Conservation (phyloP, 2,113 vertebrate species). For the Scophthalmus maximus region DNA sequence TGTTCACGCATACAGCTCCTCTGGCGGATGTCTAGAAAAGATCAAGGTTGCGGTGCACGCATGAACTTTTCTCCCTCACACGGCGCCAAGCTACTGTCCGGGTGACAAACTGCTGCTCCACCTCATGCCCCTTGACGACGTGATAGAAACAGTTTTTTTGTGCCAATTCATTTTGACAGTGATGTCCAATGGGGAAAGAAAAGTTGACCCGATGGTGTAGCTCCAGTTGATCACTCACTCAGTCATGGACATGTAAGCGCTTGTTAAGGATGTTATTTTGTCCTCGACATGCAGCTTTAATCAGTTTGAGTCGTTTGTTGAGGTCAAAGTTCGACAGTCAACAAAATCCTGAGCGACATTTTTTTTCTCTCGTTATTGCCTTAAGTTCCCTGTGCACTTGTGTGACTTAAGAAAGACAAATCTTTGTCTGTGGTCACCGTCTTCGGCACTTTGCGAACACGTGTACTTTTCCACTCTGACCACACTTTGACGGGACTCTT, state of each 20-base stretch:
- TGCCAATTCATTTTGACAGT: not conserved
- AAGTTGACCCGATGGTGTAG: not conserved
- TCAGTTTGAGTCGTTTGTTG: too few relatives aligned
- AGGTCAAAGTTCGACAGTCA: too few relatives aligned
- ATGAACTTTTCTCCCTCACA: not conserved
- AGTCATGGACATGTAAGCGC: not conserved
- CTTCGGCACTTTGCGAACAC: constrained; percentile 13
- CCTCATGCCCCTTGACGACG: not conserved
- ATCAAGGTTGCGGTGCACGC: not conserved
- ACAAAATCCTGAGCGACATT: too few relatives aligned
- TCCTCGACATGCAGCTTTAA: too few relatives aligned
- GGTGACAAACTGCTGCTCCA: not conserved
- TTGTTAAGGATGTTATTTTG: too few relatives aligned
- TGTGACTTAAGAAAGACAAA: too few relatives aligned
- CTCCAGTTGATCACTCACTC: not conserved
- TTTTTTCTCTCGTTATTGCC: too few relatives aligned
- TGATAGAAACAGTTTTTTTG: not conserved
- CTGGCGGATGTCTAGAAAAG: not conserved
- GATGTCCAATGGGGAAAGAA: not conserved
- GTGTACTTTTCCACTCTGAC: constrained; percentile 29
- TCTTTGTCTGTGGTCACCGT: not conserved
- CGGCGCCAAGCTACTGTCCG: not conserved
- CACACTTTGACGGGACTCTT: constrained; percentile 6
- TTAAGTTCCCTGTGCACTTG: too few relatives aligned
- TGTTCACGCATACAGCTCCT: not conserved